Base-by-base conservation (phyloP, 2,888 invertebrate genomes). In the Apotomis betuletana region DNA sequence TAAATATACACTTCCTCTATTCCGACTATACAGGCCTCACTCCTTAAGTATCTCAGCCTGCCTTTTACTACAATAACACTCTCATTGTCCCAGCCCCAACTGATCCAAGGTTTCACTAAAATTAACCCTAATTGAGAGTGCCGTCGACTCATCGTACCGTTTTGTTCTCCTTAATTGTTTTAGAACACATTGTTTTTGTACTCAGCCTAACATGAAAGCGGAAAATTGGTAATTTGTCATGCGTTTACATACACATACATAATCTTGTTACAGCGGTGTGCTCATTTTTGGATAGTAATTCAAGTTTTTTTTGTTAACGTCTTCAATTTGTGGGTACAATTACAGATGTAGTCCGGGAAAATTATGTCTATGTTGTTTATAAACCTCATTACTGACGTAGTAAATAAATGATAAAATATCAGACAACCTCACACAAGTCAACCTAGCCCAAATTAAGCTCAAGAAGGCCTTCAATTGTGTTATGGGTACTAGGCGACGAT, bases 131-230 rank as follows among this genome's bases (percentile, higher is more conserved):
- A 44, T 8, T 54, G 13, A 41, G 4, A 54, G 61, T 27, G 13
- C 44, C 27, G 54, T 10, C 54, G 15, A 44, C 15, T 64, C 64
- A 64, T 55, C 44, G 15, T 15, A 51, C 8, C 8, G 62, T 51
- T 64, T 54, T 64, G 41, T 61, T 46, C 27, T 10, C 10, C 41
- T 38, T 64, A 64, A 64, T 64, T 64, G 54, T 54, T 54, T 64
- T 64, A 54, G 64, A 6, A 54, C 41, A 55, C 54, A 64, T 27
- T 64, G 64, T 64, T 64, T 55, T 64, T 12, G 52, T 44, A n/a
- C 36, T 4, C 13, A 8, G 44, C 41, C 64, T 44, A 55, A 27
- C 3, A 62, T 9, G 41, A 6, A 6, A 10, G 51, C 38, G 36
- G 52, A 41, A 63, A 54, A n/a, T 64, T 54, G 3, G 63, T 41